Evolutionary conservation across 2,113 vertebrate species (phyloP), one percentile per base, ranked within the genome.

Genomic region (Chascanopsetta lugubris): DNA sequence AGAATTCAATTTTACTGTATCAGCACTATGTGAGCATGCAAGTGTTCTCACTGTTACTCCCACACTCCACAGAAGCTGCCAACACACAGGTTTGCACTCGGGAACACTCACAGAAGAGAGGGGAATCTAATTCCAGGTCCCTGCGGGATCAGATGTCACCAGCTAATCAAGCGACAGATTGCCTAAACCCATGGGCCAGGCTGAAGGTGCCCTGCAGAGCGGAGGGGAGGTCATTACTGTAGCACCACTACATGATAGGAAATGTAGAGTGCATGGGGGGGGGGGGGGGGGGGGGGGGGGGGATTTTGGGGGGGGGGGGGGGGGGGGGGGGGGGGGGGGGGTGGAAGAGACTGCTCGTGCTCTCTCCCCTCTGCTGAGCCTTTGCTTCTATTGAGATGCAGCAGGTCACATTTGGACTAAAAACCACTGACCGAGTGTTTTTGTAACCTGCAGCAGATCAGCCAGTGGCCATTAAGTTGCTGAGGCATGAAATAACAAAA

Each of bases 91-190:
- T 61, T 77, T 63, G 25, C 59, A 75, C 60, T 72, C 11, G 34
- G 57, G 12, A 57, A 42, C n/a, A n/a, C 61, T 50, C 8, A 1
- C 34, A 61, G 60, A 46, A 62, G 43, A 77, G 55, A 67, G 61
- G 69, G 59, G 59, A 47, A 68, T 69, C n/a, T 69, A 72, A 77
- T 85, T 66, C 77, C 1, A 1, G 51, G 72, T 68, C 74, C 84
- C 76, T 42, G 29, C 75, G 76, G 88, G 86, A 89, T 84, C 88
- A 89, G 86, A 88, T 88, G 84, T 89, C 84, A 84, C 60, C 27
- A 45, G 61, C 78, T 84, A 88, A 84, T 87, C 87, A 84, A 80
- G 85, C 76, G 68, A 85, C 82, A 89, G 84, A 86, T 88, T 88
- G 87, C 76, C 63, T 77, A 17, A 58, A 79, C 84, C 86, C 77